Conservation (phyloP, 2,888 invertebrate species). For the Stenurella melanura region DNA sequence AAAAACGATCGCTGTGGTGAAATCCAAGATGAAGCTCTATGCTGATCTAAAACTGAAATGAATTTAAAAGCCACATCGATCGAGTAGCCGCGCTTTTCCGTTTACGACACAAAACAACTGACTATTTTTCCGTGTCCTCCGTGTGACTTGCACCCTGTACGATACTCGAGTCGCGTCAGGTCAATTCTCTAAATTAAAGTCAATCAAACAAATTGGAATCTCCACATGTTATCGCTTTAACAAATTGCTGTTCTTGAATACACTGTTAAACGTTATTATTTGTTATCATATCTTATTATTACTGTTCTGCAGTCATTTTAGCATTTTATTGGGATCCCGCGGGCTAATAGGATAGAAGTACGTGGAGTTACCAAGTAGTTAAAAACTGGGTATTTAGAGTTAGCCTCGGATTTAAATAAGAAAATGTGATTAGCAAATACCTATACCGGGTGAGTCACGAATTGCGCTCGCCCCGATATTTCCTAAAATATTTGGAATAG, state of each 20-base stretch:
- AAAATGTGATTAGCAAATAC: too few relatives aligned
- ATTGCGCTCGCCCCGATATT: too few relatives aligned
- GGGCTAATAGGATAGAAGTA: not conserved
- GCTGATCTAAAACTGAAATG: too few relatives aligned
- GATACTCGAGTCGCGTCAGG: slow-evolving; percentile 16
- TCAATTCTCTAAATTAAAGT: slow-evolving; percentile 51
- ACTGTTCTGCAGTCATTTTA: slow-evolving; percentile 1
- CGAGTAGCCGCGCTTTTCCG: not conserved
- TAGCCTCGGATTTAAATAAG: too few relatives aligned
- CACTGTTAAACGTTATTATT: slow-evolving; percentile 21
- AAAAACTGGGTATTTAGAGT: not conserved
- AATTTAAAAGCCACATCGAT: too few relatives aligned
- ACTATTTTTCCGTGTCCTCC: not conserved
- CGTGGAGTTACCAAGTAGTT: not conserved
- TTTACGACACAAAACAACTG: not conserved
- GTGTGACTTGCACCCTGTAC: slow-evolving; percentile 12
- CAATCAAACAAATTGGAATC: slow-evolving; percentile 48
- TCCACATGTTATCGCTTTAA: slow-evolving; percentile 37
- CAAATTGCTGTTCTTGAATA: slow-evolving; percentile 25
- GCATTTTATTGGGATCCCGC: not conserved
- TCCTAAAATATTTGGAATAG: too few relatives aligned
- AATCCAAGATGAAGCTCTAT: too few relatives aligned
- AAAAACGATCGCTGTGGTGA: too few relatives aligned
- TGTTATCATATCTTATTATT: slow-evolving; percentile 14
- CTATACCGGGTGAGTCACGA: too few relatives aligned